A percentile compares a stretch with the other conserved stretches of the same genome.
These are phyloP conservation scores for Danaus melanippus DNA, from an alignment of 1,140 invertebrate genomes.

Conservation along the genomic window DNA sequence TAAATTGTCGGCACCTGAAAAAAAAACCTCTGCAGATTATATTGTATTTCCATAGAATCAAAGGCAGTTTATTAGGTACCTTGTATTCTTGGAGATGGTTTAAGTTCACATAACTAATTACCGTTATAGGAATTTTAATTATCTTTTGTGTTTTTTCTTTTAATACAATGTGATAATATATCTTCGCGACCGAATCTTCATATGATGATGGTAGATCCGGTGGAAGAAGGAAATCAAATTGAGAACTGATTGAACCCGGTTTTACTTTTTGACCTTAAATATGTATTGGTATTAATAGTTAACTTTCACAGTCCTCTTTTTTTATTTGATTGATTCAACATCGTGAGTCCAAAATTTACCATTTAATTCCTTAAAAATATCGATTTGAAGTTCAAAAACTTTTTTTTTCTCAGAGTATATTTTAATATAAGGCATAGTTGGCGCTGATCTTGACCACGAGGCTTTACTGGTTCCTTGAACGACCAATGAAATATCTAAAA, in stretches of 20 bases:
- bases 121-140: conserved; percentile 25
- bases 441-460: conserved; percentile 42
- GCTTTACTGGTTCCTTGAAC: conserved; percentile 45
- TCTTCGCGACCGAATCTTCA: conserved; percentile 45
- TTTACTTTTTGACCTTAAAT: conserved; percentile 40
- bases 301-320: not conserved
- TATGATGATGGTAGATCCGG: conserved; percentile 46
- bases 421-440: conserved; percentile 52
- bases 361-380: conserved; percentile 38
- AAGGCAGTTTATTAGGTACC: conserved; percentile 24
- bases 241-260: conserved; percentile 38
- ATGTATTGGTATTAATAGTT: conserved; percentile 2
- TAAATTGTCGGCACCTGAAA: conserved; percentile 38
- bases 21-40: conserved; percentile 1
- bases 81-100: conserved; percentile 40
- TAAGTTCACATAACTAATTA: conserved; percentile 41
- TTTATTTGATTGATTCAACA: too few relatives aligned
- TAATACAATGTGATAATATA: conserved; percentile 38
- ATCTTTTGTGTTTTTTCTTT: conserved; percentile 32
- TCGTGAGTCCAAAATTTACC: conserved; percentile 23
- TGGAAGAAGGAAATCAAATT: conserved; percentile 50
- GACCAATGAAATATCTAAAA: conserved; percentile 50
- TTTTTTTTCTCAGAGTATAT: conserved; percentile 50
- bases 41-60: conserved; percentile 3
- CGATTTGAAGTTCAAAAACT: conserved; percentile 34